Percentiles rank a stretch among this genome's conserved stretches.
phyloP scores from a whole-genome alignment of 2,113 vertebrate species.

The Misgurnus anguillicaudatus region DNA sequence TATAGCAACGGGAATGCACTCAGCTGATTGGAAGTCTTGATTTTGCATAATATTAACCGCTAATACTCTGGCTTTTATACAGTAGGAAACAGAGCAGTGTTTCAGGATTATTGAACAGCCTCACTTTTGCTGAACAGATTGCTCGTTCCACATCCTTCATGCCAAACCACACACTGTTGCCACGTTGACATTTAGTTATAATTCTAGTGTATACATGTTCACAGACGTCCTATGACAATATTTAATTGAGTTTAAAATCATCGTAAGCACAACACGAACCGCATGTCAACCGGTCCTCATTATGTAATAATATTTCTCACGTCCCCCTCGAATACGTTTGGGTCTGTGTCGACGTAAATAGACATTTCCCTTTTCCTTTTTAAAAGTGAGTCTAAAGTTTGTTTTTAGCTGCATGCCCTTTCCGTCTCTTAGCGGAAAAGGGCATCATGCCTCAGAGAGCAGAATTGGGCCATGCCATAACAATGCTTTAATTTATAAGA shows the following conservation, averaged over 20 bases:
- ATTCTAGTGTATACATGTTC: background rate
- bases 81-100: background rate
- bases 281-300: background rate
- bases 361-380: background rate
- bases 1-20: slow-evolving; percentile 17
- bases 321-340: background rate
- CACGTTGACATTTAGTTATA: background rate
- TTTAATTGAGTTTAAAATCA: background rate
- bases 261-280: background rate
- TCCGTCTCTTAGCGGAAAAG: slow-evolving; percentile 57
- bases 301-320: slow-evolving; percentile 1
- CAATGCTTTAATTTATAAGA: slow-evolving; percentile 67
- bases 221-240: background rate
- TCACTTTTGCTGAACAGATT: background rate
- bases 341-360: slow-evolving; percentile 3
- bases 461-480: slow-evolving; percentile 63
- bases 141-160: background rate
- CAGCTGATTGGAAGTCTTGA: slow-evolving; percentile 18
- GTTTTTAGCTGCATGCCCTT: slow-evolving; percentile 62
- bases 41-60: slow-evolving; percentile 9
- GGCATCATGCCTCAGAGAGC: slow-evolving; percentile 47
- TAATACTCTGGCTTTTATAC: slow-evolving; percentile 4
- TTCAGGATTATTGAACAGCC: slow-evolving; percentile 8
- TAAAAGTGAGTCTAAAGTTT: slow-evolving; percentile 54
- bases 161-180: background rate